Evolutionary conservation across 2,113 vertebrate genomes (phyloP), one percentile per base, ranked within the genome.

Genomic region (Peromyscus maniculatus): DNA sequence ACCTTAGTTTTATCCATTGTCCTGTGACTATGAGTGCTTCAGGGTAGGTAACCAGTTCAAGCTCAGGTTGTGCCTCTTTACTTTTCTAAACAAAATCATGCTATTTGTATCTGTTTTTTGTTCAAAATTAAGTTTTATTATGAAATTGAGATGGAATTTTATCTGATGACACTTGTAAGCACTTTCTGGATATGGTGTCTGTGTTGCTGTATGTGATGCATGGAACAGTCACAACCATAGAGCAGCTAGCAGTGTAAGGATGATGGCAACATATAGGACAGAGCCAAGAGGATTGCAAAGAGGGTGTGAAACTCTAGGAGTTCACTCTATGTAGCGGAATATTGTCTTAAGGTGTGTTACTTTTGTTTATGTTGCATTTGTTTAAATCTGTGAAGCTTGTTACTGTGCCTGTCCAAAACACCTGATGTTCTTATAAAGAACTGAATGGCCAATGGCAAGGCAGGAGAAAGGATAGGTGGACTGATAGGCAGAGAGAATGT

Each of bases 71-170:
- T 62, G 39, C 11, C 15, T 75, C 62, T 95, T 69, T 49, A 43
- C 62, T 69, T 55, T 69, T 93, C 16, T 55, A 36, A 95, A 43
- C 8, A 36, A 77, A 43, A 43, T 83, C 19, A 46, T 80, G 5
- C 46, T 82, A 77, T 91, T 91, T 93, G 11, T 88, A 33, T 39
- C n/a, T 87, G 5, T 83, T 93, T 91, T 57, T 95, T 88, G 26
- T 22, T 62, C 64, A 59, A 36, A 1, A 26, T 49, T 49, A 9
- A 79, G 46, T n/a, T 46, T 43, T 88, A 83, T 31, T 55, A 12
- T 89, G 13, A 90, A 15, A 17, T 46, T n/a, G n/a, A 57, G 55
- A 39, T 79, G 57, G 46, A 86, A 74, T 89, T 92, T 46, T 52
- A 15, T 36, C 64, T 46, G 89, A 24, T 52, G 55, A 67, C 16